Conservation (phyloP, 2,888 invertebrate genomes). For the Pristionchus fissidentatus region DNA sequence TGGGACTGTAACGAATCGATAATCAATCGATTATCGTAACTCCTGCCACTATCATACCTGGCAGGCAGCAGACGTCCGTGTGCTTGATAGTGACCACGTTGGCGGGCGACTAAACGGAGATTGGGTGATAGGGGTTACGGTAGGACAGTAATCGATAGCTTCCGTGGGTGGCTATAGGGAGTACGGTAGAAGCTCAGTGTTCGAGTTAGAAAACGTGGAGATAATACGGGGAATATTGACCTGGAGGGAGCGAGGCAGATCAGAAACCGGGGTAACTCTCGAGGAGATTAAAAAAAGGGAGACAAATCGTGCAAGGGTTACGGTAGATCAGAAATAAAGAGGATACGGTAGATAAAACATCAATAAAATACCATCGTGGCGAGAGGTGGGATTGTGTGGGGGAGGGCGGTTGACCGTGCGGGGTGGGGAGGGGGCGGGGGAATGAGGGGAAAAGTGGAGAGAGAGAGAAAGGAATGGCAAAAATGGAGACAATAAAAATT, state of each 20-base stretch:
- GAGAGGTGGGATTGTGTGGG: not conserved
- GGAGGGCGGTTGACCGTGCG: conserved; percentile 10
- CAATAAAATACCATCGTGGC: not conserved
- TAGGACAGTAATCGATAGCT: not conserved
- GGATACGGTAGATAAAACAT: not conserved
- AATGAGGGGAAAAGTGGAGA: not conserved
- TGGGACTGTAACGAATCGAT: not conserved
- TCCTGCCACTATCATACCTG: not conserved
- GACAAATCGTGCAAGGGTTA: no score
- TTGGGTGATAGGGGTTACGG: not conserved
- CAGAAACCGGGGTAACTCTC: no score
- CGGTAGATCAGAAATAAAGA: not conserved
- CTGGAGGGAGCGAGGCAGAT: no score
- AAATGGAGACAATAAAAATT: not conserved
- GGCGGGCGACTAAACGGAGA: no score
- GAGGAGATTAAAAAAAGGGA: no score
- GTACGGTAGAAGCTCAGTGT: no score
- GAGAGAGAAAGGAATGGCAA: not conserved
- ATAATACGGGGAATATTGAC: no score
- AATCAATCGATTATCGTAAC: not conserved
- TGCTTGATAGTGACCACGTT: not conserved
- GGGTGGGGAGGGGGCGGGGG: not conserved
- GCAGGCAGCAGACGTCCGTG: conserved; percentile 11
- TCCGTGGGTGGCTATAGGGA: no score
- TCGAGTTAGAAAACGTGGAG: no score